Conservation (phyloP, 2,888 invertebrate species). For the Salpingus planirostris region DNA sequence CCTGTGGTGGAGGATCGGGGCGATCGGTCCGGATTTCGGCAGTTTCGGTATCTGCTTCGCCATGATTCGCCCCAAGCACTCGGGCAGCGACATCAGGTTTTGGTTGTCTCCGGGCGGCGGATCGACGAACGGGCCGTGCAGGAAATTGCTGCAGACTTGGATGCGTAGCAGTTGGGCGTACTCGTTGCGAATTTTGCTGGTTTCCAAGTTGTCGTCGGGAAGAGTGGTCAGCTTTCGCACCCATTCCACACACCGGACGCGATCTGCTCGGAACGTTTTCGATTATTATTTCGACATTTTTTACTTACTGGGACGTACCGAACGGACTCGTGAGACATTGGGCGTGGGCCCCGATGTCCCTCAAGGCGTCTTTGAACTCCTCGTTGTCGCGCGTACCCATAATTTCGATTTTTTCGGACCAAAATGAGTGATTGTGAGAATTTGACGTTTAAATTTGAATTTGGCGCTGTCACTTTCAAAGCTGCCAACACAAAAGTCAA, state of each 20-base stretch:
- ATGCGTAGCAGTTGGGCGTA: conserved; percentile 46
- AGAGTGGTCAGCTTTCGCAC: conserved; percentile 41
- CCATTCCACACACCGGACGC: conserved; percentile 49
- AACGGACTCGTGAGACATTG: conserved; percentile 35
- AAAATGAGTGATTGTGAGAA: too few species aligned
- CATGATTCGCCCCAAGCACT: conserved; percentile 42
- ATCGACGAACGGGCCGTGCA: conserved; percentile 44
- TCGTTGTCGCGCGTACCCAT: conserved; percentile 38
- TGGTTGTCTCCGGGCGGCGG: conserved; percentile 38
- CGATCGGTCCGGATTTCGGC: conserved; percentile 45
- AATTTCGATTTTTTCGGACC: conserved; percentile 7
- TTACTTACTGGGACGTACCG: conserved; percentile 29
- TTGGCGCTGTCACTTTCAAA: too few species aligned
- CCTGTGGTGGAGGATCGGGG: conserved; percentile 44
- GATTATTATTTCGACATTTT: conserved; percentile 9
- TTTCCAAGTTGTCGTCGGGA: conserved; percentile 41
- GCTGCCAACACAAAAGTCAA: too few species aligned
- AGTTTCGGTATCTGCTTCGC: conserved; percentile 40
- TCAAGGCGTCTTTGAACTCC: conserved; percentile 38
- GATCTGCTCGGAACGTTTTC: too few species aligned
- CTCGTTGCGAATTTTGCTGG: conserved; percentile 43
- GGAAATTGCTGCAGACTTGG: conserved; percentile 41
- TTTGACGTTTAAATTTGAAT: too few species aligned
- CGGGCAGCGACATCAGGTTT: conserved; percentile 40
- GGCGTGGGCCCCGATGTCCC: conserved; percentile 36